phyloP scores from a whole-genome alignment of 2,888 invertebrate species.

The Amblyjoppa fuscipennis region DNA sequence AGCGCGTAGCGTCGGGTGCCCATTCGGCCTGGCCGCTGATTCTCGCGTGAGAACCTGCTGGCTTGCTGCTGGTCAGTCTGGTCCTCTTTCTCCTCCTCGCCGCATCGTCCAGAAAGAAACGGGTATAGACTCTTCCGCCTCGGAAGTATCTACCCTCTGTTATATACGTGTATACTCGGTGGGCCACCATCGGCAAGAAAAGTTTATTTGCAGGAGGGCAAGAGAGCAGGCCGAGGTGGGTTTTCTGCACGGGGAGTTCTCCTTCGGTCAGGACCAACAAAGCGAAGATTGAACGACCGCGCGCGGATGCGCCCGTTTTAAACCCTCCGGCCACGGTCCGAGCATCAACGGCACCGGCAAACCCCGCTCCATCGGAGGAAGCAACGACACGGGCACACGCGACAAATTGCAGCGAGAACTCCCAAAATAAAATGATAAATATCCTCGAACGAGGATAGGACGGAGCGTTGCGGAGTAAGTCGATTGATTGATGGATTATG shows the following conservation, averaged over 20 bases:
- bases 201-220: conserved; percentile 22
- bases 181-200: conserved; percentile 29
- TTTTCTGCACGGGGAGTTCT: conserved; percentile 2
- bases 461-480: conserved; percentile 31
- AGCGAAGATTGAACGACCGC: conserved; percentile 52
- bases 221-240: conserved; percentile 7
- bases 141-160: conserved; percentile 24
- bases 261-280: conserved; percentile 35
- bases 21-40: conserved; percentile 24
- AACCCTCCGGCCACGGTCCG: conserved; percentile 18
- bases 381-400: conserved; percentile 36
- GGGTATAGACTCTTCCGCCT: conserved; percentile 6
- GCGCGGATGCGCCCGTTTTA: not conserved
- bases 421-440: conserved; percentile 48
- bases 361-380: not conserved
- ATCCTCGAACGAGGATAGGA: conserved; percentile 42
- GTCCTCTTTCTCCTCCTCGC: conserved; percentile 13
- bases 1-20: not conserved
- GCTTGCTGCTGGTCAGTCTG: conserved; percentile 45
- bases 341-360: not conserved
- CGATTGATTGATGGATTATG: conserved; percentile 59
- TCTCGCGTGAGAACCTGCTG: conserved; percentile 64
- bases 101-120: conserved; percentile 6
- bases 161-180: conserved; percentile 7
- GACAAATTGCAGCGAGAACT: conserved; percentile 49